These are phyloP conservation scores for Calonectris borealis DNA, from an alignment of 2,113 vertebrate genomes.

Conservation along the genomic window DNA sequence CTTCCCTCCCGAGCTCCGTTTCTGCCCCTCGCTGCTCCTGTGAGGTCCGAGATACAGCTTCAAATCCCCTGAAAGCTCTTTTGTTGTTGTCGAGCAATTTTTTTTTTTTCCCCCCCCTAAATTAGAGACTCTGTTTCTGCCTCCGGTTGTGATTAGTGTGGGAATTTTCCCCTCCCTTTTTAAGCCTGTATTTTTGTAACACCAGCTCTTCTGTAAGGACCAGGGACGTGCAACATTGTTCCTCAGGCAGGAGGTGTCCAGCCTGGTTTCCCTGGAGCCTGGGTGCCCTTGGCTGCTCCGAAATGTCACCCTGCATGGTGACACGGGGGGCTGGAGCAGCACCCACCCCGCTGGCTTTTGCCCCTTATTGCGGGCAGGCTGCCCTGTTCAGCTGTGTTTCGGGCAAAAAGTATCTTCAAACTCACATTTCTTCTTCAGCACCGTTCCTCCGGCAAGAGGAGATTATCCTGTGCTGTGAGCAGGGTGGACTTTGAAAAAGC, in stretches of 20 bases:
- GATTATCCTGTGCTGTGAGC: not conserved
- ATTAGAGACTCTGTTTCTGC: not conserved
- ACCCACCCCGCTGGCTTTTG: not conserved
- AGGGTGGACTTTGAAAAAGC: not conserved
- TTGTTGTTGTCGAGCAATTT: not conserved
- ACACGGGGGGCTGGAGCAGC: fast-evolving
- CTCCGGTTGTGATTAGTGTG: not conserved
- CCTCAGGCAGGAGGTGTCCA: not conserved
- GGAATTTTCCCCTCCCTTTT: not conserved
- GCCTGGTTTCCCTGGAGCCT: not conserved
- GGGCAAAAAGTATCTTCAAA: not conserved
- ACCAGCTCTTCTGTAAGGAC: not conserved
- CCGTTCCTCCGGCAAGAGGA: fast-evolving
- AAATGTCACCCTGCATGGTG: not conserved
- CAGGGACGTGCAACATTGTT: not conserved
- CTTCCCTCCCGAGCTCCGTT: not conserved
- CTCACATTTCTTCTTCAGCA: not conserved
- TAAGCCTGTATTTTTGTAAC: not conserved
- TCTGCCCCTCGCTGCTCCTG: not conserved
- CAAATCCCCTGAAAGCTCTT: slow-evolving; percentile 25
- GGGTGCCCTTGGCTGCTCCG: not conserved
- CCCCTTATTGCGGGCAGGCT: not conserved
- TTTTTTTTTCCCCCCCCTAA: not conserved
- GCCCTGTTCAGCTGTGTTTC: not conserved
- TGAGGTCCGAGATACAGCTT: not conserved